Evolutionary conservation across 2,113 vertebrate species (phyloP), one percentile per base, ranked within the genome.

Genomic region (Cyanoramphus novaezelandiae): DNA sequence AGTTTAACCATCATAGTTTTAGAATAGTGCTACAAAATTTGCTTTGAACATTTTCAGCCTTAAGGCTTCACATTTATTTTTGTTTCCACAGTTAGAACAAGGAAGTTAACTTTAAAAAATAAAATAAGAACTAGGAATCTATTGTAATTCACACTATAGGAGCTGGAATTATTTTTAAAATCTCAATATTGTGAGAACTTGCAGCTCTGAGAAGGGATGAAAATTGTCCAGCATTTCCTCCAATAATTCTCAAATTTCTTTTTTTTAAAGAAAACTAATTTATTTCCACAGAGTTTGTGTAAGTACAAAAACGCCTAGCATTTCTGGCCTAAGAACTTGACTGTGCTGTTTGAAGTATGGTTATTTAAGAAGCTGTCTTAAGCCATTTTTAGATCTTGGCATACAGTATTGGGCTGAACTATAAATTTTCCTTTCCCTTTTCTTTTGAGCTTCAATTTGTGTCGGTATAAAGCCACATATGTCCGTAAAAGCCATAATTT

Each of bases 321-420:
- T 91, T 89, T 93, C 91, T 87, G 77, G 88, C 49, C 78, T 49
- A 52, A 75, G 60, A 92, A 52, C 8, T 37, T 53, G 39, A 82
- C 57, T 1, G 1, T 72, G 77, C 23, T 93, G 83, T 92, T 91
- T 89, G 77, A 96, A 94, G 86, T 65, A 55, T 29, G 80, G 94
- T 88, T 93, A 93, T 86, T 96, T 93, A 95, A 96, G 91, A 89
- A 96, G 69, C n/a, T 86, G 65, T 68, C 69, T 79, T 88, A 90
- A 95, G 86, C 68, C 80, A 71, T 88, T 95, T 94, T 95, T 93
- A 95, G 69, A 91, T 91, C 96, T 91, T 96, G 96, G 88, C 90
- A 71, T n/a, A 41, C 29, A 62, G 17, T 5, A 3, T 69, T 81
- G 81, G 49, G 49, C 65, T 92, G 88, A 92, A 49, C 77, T 63